Percentiles rank a stretch among this genome's conserved stretches.
phyloP scores from a whole-genome alignment of 2,888 invertebrate genomes.

The Pachycephus smyrnensis region DNA sequence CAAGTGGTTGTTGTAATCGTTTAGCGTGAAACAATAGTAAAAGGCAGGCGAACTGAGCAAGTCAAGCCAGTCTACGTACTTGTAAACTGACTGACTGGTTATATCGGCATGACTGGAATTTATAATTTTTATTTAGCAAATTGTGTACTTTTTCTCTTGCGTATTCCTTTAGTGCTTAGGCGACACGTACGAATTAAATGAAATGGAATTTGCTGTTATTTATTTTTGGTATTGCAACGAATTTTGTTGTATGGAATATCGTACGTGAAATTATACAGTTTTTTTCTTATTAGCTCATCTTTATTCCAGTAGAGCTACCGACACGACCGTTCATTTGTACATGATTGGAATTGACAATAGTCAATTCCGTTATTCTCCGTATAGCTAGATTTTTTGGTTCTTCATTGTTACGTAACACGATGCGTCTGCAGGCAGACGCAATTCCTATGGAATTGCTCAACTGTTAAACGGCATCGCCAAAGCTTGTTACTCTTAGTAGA shows the following conservation, averaged over 20 bases:
- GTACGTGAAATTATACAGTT: background rate
- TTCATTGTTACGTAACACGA: background rate
- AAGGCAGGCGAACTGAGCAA: constrained; percentile 25
- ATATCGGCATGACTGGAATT: constrained; percentile 38
- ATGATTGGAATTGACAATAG: background rate
- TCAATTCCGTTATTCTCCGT: background rate
- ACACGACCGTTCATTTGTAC: background rate
- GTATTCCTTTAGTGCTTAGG: background rate
- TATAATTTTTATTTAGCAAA: constrained; percentile 25
- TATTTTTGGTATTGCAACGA: background rate
- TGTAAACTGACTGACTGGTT: constrained; percentile 19
- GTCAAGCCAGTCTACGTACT: constrained; percentile 9
- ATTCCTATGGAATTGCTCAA: background rate
- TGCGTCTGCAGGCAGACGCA: background rate
- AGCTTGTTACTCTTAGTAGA: background rate
- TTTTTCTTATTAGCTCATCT: background rate
- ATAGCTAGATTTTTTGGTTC: background rate
- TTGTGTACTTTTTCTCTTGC: background rate
- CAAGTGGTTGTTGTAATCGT: constrained; percentile 40
- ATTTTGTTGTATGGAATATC: background rate
- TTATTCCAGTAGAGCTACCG: background rate
- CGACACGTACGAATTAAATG: background rate
- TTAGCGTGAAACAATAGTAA: constrained; percentile 48
- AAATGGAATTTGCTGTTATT: background rate
- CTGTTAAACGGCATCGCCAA: background rate